phyloP scores from a whole-genome alignment of 1,140 invertebrate genomes.

The Eumeta japonica region DNA sequence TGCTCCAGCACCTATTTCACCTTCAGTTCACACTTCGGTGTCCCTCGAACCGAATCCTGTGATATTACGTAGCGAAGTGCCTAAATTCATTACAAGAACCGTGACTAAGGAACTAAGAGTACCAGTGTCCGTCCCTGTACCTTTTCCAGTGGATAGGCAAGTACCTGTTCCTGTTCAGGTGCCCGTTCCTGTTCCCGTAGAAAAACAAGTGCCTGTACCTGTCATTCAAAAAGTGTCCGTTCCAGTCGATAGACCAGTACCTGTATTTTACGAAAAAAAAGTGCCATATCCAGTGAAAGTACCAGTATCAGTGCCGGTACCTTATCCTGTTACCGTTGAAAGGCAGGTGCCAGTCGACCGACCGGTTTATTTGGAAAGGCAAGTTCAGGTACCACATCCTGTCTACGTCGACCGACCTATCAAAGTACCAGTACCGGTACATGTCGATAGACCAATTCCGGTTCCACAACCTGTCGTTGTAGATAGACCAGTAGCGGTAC shows the following conservation, averaged over 20 bases:
- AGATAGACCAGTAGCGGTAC: slow-evolving; percentile 37
- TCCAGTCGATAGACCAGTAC: slow-evolving; percentile 61
- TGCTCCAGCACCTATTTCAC: slow-evolving; percentile 40
- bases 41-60: slow-evolving; percentile 59
- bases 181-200: slow-evolving; percentile 28
- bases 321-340: slow-evolving; percentile 45
- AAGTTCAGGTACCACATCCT: slow-evolving; percentile 39
- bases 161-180: slow-evolving; percentile 22
- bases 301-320: slow-evolving; percentile 36
- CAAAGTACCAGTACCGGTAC: slow-evolving; percentile 35
- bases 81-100: slow-evolving; percentile 56
- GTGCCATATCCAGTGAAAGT: slow-evolving; percentile 46
- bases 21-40: slow-evolving; percentile 59
- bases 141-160: slow-evolving; percentile 44
- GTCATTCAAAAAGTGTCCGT: slow-evolving; percentile 44
- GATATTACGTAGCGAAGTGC: slow-evolving; percentile 60
- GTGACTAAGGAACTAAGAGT: slow-evolving; percentile 58
- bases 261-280: slow-evolving; percentile 50
- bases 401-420: slow-evolving; percentile 39
- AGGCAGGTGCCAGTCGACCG: slow-evolving; percentile 43
- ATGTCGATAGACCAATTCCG: slow-evolving; percentile 40
- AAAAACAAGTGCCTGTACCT: slow-evolving; percentile 31
- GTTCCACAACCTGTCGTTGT: slow-evolving; percentile 44
- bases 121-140: slow-evolving; percentile 55
- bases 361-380: slow-evolving; percentile 45